These are phyloP conservation scores for Hesperia comma DNA, from an alignment of 2,888 invertebrate species.

Conservation along the genomic window DNA sequence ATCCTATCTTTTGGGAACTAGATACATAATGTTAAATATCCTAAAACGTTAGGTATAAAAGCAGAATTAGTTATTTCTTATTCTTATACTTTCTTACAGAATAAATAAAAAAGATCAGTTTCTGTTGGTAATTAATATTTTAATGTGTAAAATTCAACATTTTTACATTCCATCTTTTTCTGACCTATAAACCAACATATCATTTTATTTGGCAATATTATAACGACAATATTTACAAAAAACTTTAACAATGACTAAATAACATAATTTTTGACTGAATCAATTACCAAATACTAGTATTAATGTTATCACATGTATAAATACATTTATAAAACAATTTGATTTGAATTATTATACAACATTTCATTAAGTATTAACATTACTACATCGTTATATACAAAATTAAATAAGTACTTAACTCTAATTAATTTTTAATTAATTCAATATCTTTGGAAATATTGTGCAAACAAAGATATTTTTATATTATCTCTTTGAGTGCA, in stretches of 20 bases:
- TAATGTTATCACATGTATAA: conserved; percentile 34
- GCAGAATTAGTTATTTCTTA: too few species aligned
- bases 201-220: conserved; percentile 50
- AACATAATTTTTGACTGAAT: conserved; percentile 67
- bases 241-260: conserved; percentile 53
- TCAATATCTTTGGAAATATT: conserved; percentile 50
- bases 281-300: conserved; percentile 45
- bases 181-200: conserved; percentile 49
- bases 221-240: conserved; percentile 60
- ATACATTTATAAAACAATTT: background rate
- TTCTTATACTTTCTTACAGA: too few species aligned
- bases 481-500: conserved; percentile 1
- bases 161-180: conserved; percentile 48
- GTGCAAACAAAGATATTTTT: conserved; percentile 39
- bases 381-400: background rate
- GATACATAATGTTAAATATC: too few species aligned
- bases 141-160: conserved; percentile 45
- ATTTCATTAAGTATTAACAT: background rate
- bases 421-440: conserved; percentile 47
- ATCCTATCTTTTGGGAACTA: too few species aligned
- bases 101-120: background rate
- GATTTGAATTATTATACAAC: background rate
- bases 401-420: conserved; percentile 37
- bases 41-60: too few species aligned
- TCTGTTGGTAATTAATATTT: conserved; percentile 31